Evolutionary conservation across 2,888 invertebrate species (phyloP).

Genomic region (Rhamnusium bicolor): DNA sequence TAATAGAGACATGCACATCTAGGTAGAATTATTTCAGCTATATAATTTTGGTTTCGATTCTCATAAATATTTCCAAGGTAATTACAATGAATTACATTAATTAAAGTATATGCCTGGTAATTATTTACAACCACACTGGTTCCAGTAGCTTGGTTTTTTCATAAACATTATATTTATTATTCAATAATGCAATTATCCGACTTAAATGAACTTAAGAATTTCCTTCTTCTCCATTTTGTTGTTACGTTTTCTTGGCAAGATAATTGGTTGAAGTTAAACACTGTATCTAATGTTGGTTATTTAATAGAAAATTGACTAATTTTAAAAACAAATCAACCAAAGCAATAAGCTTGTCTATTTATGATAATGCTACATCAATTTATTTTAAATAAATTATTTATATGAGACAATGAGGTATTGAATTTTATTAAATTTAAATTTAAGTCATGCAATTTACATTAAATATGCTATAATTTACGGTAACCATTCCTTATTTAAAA

Average conservation of each 20-base stretch:
- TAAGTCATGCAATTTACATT: slow-evolving; percentile 13
- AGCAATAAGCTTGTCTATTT: slow-evolving; percentile 13
- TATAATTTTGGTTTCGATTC: slow-evolving; percentile 63
- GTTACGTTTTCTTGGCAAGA: slow-evolving; percentile 26
- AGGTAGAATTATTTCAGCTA: slow-evolving; percentile 61
- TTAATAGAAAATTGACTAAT: slow-evolving; percentile 29
- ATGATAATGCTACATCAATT: slow-evolving; percentile 5
- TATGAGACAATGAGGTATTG: background rate
- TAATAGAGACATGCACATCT: slow-evolving; percentile 65
- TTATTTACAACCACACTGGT: slow-evolving; percentile 58
- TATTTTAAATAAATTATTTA: slow-evolving; percentile 14
- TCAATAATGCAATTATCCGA: slow-evolving; percentile 53
- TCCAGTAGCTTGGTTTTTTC: slow-evolving; percentile 57
- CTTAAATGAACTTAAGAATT: slow-evolving; percentile 53
- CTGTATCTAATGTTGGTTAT: background rate
- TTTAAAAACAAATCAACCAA: slow-evolving; percentile 21
- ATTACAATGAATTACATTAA: slow-evolving; percentile 60
- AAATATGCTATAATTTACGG: slow-evolving; percentile 6
- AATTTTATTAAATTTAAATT: slow-evolving; percentile 29
- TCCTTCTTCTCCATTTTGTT: slow-evolving; percentile 35
- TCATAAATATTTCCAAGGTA: slow-evolving; percentile 64
- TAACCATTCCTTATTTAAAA: background rate
- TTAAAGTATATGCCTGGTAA: slow-evolving; percentile 55
- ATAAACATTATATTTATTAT: slow-evolving; percentile 59
- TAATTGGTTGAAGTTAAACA: slow-evolving; percentile 25